Percentiles rank a stretch among this genome's conserved stretches.
These are phyloP conservation scores for Stigmatopora nigra DNA, from an alignment of 2,113 vertebrate species.

Conservation along the genomic window DNA sequence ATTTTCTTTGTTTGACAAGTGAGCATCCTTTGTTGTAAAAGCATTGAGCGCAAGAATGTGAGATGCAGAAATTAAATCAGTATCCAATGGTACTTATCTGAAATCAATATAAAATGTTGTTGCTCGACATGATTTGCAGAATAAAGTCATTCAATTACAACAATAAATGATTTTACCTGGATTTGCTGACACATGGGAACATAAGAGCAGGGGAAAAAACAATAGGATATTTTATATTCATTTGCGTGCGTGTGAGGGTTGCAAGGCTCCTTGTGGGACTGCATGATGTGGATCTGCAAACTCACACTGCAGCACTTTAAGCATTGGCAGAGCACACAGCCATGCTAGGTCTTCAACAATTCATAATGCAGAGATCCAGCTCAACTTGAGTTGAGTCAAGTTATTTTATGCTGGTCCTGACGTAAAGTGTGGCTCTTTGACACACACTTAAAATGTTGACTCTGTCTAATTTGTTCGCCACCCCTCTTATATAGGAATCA, in stretches of 20 bases:
- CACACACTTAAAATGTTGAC: no score
- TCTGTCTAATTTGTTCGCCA: no score
- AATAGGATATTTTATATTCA: neutral
- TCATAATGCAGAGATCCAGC: neutral
- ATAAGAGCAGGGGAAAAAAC: neutral
- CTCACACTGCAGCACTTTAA: constrained; percentile 65
- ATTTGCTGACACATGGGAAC: neutral
- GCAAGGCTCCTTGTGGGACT: constrained; percentile 35
- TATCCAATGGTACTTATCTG: constrained; percentile 23
- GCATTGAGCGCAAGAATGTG: constrained; percentile 19
- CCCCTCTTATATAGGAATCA: no score
- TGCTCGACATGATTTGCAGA: constrained; percentile 32
- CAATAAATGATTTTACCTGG: no score
- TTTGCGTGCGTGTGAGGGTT: neutral
- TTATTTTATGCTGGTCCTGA: no score
- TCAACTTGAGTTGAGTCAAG: no score
- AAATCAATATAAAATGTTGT: constrained; percentile 2
- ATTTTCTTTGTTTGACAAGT: no score
- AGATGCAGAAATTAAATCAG: constrained; percentile 16
- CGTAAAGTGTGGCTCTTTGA: no score
- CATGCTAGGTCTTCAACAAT: neutral
- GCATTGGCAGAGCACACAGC: constrained; percentile 59
- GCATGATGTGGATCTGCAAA: constrained; percentile 58
- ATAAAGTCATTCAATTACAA: constrained; percentile 54
- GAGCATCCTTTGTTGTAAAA: constrained; percentile 8